Evolutionary conservation across 2,888 invertebrate genomes (phyloP), one percentile per base, ranked within the genome.

Genomic region (Meghimatium bilineatum): DNA sequence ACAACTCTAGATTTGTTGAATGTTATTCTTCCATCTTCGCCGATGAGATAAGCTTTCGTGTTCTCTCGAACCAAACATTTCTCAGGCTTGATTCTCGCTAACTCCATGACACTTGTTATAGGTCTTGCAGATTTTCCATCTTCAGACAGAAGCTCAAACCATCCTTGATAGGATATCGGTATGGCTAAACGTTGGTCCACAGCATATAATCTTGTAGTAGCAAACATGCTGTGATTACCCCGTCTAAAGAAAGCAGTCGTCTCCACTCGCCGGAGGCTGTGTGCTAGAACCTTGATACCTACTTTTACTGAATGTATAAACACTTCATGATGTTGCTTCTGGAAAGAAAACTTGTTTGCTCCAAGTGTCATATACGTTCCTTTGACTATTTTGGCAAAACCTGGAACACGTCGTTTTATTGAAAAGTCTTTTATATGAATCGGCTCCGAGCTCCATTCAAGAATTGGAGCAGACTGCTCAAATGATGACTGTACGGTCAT

Each of bases 341-440:
- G 89, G 52, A 90, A 81, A 44, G 97, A 95, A 85, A 97, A 96
- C 10, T 91, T 91, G 2, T 97, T 97, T 32, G 97, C 97, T 49
- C 98, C 98, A 79, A 98, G 95, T 84, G 96, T 97, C 88, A 97
- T 96, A 94, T 98, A 98, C 93, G 98, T 97, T 87, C 98, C 98
- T 94, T 98, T 97, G 91, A 97, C 96, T 92, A 98, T 97, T 94
- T 97, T 97, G 85, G 97, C 97, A 89, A 98, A 96, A 89, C 96
- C 96, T 26, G 98, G 98, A 85, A 94, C 96, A 93, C 96, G 96
- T 84, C 96, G 95, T 71, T 96, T 95, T 93, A 96, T 96, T 90
- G 91, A 84, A 85, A 94, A 93, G 49, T 94, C 94, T 87, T 92
- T 92, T 71, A 94, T 88, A 34, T 88, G 88, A 32, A 92, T 90